These are phyloP conservation scores for Serranus cabrilla DNA, from an alignment of 2,797 vertebrate species.

Conservation along the genomic window DNA sequence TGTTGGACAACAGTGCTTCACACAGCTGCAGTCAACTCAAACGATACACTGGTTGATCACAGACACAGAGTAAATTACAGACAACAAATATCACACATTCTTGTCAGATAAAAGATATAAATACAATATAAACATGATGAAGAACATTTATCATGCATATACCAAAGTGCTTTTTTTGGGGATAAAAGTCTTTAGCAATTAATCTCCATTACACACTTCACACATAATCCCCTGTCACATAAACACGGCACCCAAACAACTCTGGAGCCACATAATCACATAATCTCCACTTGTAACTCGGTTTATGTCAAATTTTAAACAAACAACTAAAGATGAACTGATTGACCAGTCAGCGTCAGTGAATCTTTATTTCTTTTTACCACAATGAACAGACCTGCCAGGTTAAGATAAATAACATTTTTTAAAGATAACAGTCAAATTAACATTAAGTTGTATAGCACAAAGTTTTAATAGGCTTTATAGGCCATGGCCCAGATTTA, in stretches of 20 bases:
- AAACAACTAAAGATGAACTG: background rate
- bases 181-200: conserved; percentile 2
- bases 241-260: conserved; percentile 8
- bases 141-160: too few species aligned
- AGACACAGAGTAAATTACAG: too few species aligned
- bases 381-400: background rate
- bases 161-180: too few species aligned
- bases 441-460: background rate
- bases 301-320: background rate
- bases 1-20: too few species aligned
- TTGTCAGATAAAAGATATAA: too few species aligned
- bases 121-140: too few species aligned
- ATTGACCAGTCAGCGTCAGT: conserved; percentile 2
- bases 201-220: background rate
- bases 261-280: conserved; percentile 2
- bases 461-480: background rate
- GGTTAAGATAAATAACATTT: background rate
- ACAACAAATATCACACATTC: too few species aligned
- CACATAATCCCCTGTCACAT: conserved; percentile 15
- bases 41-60: too few species aligned
- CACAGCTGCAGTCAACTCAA: too few species aligned
- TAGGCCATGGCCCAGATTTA: too few species aligned
- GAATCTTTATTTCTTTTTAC: background rate
- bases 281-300: conserved; percentile 3
- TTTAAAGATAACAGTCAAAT: background rate